Evolutionary conservation across 2,113 vertebrate species (phyloP).

Genomic region (Budorcas taxicolor): DNA sequence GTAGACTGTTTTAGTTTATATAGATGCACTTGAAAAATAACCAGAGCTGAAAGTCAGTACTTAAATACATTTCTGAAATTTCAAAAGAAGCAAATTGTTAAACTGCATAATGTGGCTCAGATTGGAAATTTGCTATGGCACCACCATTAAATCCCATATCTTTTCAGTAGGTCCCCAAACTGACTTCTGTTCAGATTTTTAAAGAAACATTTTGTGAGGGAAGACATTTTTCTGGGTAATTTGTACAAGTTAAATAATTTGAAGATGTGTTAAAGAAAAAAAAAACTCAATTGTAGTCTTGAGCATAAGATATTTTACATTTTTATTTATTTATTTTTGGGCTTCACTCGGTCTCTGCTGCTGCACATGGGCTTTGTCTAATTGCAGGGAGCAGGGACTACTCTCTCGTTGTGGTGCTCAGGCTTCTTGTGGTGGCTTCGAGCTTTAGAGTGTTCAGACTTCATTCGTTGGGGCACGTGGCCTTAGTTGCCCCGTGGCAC

Average conservation of each 20-base stretch:
- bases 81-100: neutral
- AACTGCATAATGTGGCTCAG: neutral
- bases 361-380: neutral
- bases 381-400: neutral
- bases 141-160: neutral
- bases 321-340: neutral
- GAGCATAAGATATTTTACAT: neutral
- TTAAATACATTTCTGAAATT: neutral
- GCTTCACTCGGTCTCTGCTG: neutral
- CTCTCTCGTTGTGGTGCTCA: neutral
- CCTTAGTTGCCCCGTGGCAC: neutral
- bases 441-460: neutral
- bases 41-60: neutral
- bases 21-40: neutral
- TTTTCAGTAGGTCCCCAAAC: neutral
- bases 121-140: neutral
- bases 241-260: slow-evolving; percentile 1
- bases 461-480: neutral
- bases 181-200: neutral
- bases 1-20: neutral
- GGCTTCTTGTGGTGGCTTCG: neutral
- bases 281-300: neutral
- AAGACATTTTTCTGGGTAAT: neutral
- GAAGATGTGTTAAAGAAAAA: neutral
- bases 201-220: neutral